Percentiles rank a stretch among this genome's conserved stretches.
Evolutionary conservation across 2,797 vertebrate genomes (phyloP).

Genomic region (Spheniscus humboldti): DNA sequence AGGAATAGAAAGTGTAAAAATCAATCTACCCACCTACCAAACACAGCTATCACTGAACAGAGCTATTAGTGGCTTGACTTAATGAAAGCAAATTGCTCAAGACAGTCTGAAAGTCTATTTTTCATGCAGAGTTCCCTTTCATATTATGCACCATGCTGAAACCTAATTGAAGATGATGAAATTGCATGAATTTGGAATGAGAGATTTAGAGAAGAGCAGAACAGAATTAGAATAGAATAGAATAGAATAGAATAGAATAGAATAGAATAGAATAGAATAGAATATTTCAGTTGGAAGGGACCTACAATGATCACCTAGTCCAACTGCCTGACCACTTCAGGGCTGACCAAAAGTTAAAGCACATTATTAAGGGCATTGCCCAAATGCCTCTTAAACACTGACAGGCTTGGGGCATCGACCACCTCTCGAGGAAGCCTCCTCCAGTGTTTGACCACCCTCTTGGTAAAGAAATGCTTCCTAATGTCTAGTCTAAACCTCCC

Average conservation of each 20-base stretch:
- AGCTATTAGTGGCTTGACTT: neutral
- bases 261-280: neutral
- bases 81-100: neutral
- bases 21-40: neutral
- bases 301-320: neutral
- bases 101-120: neutral
- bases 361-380: neutral
- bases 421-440: neutral
- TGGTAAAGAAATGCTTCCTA: neutral
- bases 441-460: neutral
- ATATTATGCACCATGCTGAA: neutral
- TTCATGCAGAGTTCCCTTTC: neutral
- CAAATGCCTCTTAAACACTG: neutral
- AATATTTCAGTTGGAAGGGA: neutral
- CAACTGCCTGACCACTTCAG: neutral
- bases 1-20: neutral
- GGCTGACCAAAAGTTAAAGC: neutral
- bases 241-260: neutral
- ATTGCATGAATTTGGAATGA: neutral
- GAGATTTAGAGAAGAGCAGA: neutral
- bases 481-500: neutral
- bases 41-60: neutral
- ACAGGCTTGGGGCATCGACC: neutral
- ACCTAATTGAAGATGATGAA: neutral
- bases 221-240: neutral